A percentile compares a stretch with the other conserved stretches of the same genome.
Conservation (phyloP, 2,797 vertebrate genomes). For the Telmatherina bonti region DNA sequence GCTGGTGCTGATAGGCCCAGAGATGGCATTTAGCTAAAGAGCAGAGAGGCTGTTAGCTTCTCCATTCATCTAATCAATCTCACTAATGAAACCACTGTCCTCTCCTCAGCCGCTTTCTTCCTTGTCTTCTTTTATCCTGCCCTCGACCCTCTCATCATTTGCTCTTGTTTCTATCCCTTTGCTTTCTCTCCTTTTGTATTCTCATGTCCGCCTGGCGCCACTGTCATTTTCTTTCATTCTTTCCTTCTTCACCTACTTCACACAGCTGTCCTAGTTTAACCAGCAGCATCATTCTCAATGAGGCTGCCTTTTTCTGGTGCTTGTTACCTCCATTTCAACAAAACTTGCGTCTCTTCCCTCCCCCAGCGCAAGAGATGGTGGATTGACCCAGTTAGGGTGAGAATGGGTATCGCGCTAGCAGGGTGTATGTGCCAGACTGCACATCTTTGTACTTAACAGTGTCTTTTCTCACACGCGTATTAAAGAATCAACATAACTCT, state of each 20-base stretch:
- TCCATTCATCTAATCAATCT: slow-evolving; percentile 84
- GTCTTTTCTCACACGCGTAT: slow-evolving; percentile 5
- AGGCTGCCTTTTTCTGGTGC: slow-evolving; percentile 61
- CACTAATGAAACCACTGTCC: slow-evolving; percentile 81
- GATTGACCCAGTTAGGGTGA: slow-evolving; percentile 77
- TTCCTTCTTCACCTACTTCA: slow-evolving; percentile 28
- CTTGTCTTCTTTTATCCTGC: slow-evolving; percentile 52
- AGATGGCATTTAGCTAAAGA: slow-evolving; percentile 85
- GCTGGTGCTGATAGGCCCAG: slow-evolving; percentile 78
- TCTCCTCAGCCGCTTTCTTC: slow-evolving; percentile 64
- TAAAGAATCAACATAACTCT: slow-evolving; percentile 3
- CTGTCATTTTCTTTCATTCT: slow-evolving; percentile 23
- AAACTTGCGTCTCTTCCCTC: slow-evolving; percentile 46
- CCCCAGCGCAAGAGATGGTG: slow-evolving; percentile 59
- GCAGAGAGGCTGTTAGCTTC: slow-evolving; percentile 83
- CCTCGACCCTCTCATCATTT: slow-evolving; percentile 67
- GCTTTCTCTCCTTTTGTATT: slow-evolving; percentile 34
- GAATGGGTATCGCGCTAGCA: slow-evolving; percentile 60
- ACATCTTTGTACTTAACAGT: background rate
- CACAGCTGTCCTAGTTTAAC: slow-evolving; percentile 62
- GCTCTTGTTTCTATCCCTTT: slow-evolving; percentile 45
- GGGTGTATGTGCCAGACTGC: slow-evolving; percentile 53
- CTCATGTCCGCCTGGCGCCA: slow-evolving; percentile 8
- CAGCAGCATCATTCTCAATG: slow-evolving; percentile 56
- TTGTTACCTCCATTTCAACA: slow-evolving; percentile 62